Base-by-base conservation (phyloP, 1,140 invertebrate genomes). In the Limonius californicus region DNA sequence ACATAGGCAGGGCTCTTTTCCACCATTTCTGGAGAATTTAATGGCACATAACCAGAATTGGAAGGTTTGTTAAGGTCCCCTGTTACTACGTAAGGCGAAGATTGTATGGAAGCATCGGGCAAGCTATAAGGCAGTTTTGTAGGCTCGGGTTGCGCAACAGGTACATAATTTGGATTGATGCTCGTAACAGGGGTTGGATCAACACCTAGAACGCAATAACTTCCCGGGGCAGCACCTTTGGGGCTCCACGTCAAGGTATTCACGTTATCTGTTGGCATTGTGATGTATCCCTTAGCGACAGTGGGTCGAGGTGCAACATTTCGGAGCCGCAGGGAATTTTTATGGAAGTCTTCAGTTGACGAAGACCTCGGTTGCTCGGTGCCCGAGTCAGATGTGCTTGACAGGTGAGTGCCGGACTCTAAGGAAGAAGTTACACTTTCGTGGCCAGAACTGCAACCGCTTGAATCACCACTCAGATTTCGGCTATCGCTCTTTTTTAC, bases 341-440 rank as follows among this genome's bases (percentile, higher is more conserved):
- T 61, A 14, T 16, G 16, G 4, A 20, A 43, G 57, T 47, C 50
- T 53, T 58, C 56, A 9, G 12, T 47, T 21, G 35, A 14, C 12
- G 58, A 45, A 11, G 32, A 32, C 8, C 42, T 32, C 8, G 50
- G 50, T 23, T 73, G 71, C 47, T 73, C 72, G 11, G 73, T 73
- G 2, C 73, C 73, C 0, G 73, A 74, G 69, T 74, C 73, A 1
- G 67, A 66, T 7, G 64, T 53, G n/a, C 54, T 78, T 1, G 81
- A 81, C 1, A 83, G 76, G 14, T 82, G 81, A 12, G 80, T 80
- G 14, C 80, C 79, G 0, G 81, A 79, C 7, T 82, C 82, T 0
- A 82, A 61, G 0, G 82, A 84, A 2, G 82, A 84, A 1, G 82
- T 82, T 1, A 83, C 80, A 18, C 82, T 83, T 55, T 83, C 83